phyloP scores from a whole-genome alignment of 2,888 invertebrate species.

The Taphrorychus bicolor region DNA sequence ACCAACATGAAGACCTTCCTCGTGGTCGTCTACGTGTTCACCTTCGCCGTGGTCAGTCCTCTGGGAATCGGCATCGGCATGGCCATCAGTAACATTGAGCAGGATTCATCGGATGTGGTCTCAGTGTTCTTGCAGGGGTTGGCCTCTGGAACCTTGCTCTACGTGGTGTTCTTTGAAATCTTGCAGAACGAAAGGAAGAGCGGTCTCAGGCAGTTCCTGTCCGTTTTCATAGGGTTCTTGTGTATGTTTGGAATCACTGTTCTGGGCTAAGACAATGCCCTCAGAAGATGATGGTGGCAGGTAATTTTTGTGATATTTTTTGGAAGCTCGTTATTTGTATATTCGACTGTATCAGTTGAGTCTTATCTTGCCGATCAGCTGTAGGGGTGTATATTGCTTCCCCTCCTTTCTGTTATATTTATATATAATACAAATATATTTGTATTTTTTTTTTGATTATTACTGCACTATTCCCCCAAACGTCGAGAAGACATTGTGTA shows the following conservation, averaged over 20 bases:
- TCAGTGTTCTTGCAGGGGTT: constrained; percentile 80
- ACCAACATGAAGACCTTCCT: constrained; percentile 70
- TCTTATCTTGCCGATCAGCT: not conserved
- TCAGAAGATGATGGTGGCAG: not conserved
- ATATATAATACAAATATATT: no score
- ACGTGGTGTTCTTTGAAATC: constrained; percentile 97
- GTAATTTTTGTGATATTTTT: not conserved
- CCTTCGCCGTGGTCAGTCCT: constrained; percentile 82
- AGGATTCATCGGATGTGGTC: constrained; percentile 66
- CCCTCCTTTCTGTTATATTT: not conserved
- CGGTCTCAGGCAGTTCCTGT: constrained; percentile 71
- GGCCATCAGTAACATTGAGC: constrained; percentile 66
- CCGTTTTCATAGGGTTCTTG: constrained; percentile 73
- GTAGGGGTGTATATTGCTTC: not conserved
- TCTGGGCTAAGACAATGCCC: not conserved
- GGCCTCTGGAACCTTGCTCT: constrained; percentile 91
- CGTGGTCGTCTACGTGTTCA: constrained; percentile 72
- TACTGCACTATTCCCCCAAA: no score
- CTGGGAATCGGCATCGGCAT: constrained; percentile 81
- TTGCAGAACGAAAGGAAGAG: constrained; percentile 67
- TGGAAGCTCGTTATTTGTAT: not conserved
- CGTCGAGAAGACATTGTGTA: no score
- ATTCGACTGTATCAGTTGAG: constrained; percentile 23
- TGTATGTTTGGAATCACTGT: constrained; percentile 69
- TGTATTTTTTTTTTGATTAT: no score